phyloP scores from a whole-genome alignment of 1,140 invertebrate genomes.

The Aphelenchoides fujianensis region DNA sequence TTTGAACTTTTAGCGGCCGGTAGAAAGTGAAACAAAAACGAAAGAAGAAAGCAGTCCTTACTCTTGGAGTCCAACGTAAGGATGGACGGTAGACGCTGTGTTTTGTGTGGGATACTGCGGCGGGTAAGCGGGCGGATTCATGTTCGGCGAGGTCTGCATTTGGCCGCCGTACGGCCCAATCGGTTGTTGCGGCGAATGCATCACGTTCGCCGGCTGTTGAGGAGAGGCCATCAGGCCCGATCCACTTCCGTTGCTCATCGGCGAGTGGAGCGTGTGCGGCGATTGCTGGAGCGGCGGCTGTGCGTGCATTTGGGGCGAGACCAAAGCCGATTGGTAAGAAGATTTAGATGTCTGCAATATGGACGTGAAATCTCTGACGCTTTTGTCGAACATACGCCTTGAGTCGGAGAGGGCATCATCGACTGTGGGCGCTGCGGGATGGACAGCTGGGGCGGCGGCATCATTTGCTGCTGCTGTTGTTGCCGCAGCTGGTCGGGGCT shows the following conservation, averaged over 20 bases:
- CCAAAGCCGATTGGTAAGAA: too few species aligned
- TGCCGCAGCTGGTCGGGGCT: conserved; percentile 7
- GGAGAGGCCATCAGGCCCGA: background rate
- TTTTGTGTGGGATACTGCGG: background rate
- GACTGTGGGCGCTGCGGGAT: background rate
- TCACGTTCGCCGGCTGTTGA: background rate
- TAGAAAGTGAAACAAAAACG: too few species aligned
- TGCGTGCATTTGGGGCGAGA: too few species aligned
- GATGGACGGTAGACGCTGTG: background rate
- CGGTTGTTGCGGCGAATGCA: background rate
- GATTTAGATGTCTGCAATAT: too few species aligned
- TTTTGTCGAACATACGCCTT: too few species aligned
- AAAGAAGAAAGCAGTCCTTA: too few species aligned
- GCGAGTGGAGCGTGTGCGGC: background rate
- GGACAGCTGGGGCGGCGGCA: background rate
- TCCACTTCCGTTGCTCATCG: background rate
- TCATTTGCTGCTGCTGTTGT: conserved; percentile 10
- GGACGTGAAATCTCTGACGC: too few species aligned
- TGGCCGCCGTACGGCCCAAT: background rate
- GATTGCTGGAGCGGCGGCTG: background rate
- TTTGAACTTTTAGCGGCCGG: too few species aligned
- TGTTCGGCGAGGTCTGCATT: background rate
- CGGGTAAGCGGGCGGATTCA: background rate
- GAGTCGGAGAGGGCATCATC: too few species aligned
- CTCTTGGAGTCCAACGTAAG: background rate